Percentiles rank a stretch among this genome's conserved stretches.
These are phyloP conservation scores for Latrodectus geometricus DNA, from an alignment of 1,140 invertebrate genomes.

Conservation along the genomic window DNA sequence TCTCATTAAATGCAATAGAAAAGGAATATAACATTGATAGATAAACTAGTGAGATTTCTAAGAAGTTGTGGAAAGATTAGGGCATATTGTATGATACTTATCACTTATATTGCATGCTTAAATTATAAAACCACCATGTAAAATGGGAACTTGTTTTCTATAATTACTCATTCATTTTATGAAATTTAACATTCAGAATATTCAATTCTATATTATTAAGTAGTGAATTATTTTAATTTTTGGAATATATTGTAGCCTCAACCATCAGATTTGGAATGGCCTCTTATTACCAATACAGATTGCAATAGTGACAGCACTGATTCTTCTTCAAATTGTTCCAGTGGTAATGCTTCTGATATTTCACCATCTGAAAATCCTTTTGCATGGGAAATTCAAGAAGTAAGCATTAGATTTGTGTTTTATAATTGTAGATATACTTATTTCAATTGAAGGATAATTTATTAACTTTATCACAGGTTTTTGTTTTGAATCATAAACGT, in stretches of 20 bases:
- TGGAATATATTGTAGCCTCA: slow-evolving; percentile 36
- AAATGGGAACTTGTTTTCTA: no score
- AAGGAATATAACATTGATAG: no score
- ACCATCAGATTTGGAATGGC: slow-evolving; percentile 80
- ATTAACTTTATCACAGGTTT: background rate
- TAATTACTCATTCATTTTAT: no score
- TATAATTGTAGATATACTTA: background rate
- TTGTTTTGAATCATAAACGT: no score
- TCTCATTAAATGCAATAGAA: no score
- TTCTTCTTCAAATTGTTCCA: slow-evolving; percentile 65
- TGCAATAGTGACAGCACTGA: slow-evolving; percentile 77
- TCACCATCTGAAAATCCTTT: slow-evolving; percentile 75
- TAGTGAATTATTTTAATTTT: background rate
- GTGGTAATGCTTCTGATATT: slow-evolving; percentile 64
- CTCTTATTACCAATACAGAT: slow-evolving; percentile 85
- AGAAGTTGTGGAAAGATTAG: no score
- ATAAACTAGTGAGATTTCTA: no score
- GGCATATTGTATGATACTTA: no score
- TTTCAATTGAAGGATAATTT: background rate
- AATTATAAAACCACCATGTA: no score
- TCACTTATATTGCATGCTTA: no score
- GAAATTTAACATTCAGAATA: no score
- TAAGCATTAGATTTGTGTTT: slow-evolving; percentile 5
- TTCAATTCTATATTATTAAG: no score
- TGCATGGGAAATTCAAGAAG: slow-evolving; percentile 73